Base-by-base conservation (phyloP, 2,888 invertebrate species). In the Drosophila kambysellisi region DNA sequence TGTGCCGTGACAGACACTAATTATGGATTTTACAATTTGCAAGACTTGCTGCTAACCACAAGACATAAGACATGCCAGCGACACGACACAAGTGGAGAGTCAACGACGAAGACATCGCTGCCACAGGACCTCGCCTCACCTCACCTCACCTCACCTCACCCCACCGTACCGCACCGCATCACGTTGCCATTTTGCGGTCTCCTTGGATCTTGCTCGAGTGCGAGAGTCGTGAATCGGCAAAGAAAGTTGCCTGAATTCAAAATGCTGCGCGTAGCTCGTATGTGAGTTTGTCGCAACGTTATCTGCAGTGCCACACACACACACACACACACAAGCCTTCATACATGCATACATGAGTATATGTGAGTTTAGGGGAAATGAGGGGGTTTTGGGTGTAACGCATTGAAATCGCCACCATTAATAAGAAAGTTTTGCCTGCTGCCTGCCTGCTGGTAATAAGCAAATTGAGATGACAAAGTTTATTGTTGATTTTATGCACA, bases 381-480 rank as follows among this genome's bases (percentile, higher is more conserved):
- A 6, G 56, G 30, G 30, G 11, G 5, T 8, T 37, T 41, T 56
- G 70, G 53, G 25, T 35, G 62, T 63, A 52, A 59, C 74, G 77
- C 80, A 81, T 87, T 83, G 89, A 90, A 90, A 90, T 87, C 89
- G 89, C 89, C 81, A 70, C 82, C 89, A 87, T 87, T 88, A 90
- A 90, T 90, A 88, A 88, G 90, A 83, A 87, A 87, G 81, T 87
- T 87, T 74, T 65, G 53, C 61, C 54, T 67, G 35, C 67, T 59
- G 61, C 61, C 57, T 59, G 43, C 79, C 82, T 76, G 79, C 79
- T 83, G 83, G 83, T 85, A 87, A 89, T 91, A 90, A 89, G 89
- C 83, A 91, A 89, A 89, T 87, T 89, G 83, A 85, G 88, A 87
- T 87, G 89, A 87, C 82, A 87, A 89, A 91, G 79, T 89, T 89